Base-by-base conservation (phyloP, 2,113 vertebrate genomes). In the Callipepla squamata region DNA sequence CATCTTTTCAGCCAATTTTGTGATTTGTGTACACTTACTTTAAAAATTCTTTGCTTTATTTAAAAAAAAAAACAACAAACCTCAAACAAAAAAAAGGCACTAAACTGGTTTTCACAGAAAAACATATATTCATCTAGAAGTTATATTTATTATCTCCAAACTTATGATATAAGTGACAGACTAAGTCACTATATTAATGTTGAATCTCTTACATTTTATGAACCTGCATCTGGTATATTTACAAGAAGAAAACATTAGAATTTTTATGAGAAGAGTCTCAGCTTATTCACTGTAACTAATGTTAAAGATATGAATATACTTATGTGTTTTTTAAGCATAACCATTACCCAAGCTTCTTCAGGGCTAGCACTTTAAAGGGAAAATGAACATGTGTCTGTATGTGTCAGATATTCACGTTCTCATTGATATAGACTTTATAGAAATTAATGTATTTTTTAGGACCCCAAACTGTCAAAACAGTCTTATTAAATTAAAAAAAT, bases 181-280 rank as follows among this genome's bases (percentile, higher is more conserved):
- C 74, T 92, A 82, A 96, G 40, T 40, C 40, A 40, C 40, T 40
- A 96, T 93, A 97, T 90, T 96, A 94, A 95, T 93, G 74, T 89
- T 76, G 89, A 87, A 78, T 8, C 11, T 94, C 59, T 83, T 73
- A 93, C 14, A 5, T 80, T 58, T 81, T 89, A 51, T 90, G 93
- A 90, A 53, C 97, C 73, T 94, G 95, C 81, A 96, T 96, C 92
- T 97, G 96, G 79, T 87, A 93, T 44, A 89, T 93, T 96, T 96
- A 91, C 9, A 90, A 51, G 65, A 88, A 57, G 40, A 69, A 94
- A 94, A 68, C 32, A 66, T 82, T 47, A 53, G 63, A 86, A 84
- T 90, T 80, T 91, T 95, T 87, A 82, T 80, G 61, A 95, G 66
- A 55, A 59, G 36, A 65, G 42, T 83, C 22, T 50, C 30, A 47